Evolutionary conservation across 2,888 invertebrate genomes (phyloP).

Genomic region (Tanaodytes sp.): DNA sequence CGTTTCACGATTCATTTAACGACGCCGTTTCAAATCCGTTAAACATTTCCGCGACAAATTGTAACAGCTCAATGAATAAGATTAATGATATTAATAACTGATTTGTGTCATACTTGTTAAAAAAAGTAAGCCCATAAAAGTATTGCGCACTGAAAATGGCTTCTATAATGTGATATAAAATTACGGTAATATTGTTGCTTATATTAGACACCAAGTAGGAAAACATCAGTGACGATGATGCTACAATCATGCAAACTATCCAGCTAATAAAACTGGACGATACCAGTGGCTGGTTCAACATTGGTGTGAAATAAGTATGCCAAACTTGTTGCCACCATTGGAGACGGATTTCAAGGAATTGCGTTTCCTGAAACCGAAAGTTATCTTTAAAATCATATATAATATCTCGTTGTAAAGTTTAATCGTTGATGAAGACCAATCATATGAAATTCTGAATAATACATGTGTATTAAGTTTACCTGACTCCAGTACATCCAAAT

Average conservation of each 20-base stretch:
- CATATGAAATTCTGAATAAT: too few species aligned
- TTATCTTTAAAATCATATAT: neutral
- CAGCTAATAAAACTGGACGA: slow-evolving; percentile 68
- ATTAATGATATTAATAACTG: too few species aligned
- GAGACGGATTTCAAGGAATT: slow-evolving; percentile 58
- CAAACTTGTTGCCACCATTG: slow-evolving; percentile 69
- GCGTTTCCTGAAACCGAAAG: slow-evolving; percentile 61
- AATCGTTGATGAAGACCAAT: too few species aligned
- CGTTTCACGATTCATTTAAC: too few species aligned
- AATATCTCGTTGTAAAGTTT: too few species aligned
- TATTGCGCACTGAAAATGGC: neutral
- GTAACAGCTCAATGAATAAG: too few species aligned
- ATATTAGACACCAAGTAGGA: too few species aligned
- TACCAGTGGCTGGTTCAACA: slow-evolving; percentile 59
- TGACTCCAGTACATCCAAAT: slow-evolving; percentile 66
- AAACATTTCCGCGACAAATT: too few species aligned
- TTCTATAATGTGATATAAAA: neutral
- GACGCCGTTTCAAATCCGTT: too few species aligned
- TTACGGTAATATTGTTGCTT: too few species aligned
- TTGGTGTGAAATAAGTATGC: slow-evolving; percentile 64
- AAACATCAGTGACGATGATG: slow-evolving; percentile 47
- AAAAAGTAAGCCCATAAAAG: slow-evolving; percentile 3
- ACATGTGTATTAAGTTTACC: too few species aligned
- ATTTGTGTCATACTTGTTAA: slow-evolving; percentile 16
- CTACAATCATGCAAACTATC: slow-evolving; percentile 64